A percentile compares a stretch with the other conserved stretches of the same genome.
These are phyloP conservation scores for Papilio polytes DNA, from an alignment of 1,140 invertebrate genomes.

Conservation along the genomic window DNA sequence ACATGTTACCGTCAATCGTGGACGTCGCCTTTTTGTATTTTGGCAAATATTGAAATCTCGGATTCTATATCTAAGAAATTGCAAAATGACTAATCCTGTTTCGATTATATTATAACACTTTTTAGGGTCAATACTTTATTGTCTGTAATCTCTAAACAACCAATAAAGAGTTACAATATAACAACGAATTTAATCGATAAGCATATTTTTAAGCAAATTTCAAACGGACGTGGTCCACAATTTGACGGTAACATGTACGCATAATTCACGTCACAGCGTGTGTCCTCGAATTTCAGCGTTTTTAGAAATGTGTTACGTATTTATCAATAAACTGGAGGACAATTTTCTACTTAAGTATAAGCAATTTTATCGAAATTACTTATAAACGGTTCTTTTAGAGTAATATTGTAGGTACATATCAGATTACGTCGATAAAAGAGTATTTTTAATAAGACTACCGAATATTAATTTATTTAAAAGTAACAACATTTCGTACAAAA, in stretches of 20 bases:
- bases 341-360: background rate
- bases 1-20: background rate
- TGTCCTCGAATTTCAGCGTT: background rate
- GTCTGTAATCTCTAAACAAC: too few species aligned
- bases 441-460: background rate
- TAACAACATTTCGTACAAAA: too few species aligned
- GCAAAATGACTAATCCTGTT: too few species aligned
- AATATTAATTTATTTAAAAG: too few species aligned
- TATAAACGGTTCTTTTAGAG: background rate
- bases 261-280: conserved; percentile 12
- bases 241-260: background rate
- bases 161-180: background rate
- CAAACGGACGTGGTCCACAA: background rate
- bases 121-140: too few species aligned
- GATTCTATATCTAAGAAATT: background rate
- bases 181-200: background rate
- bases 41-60: background rate
- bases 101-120: too few species aligned
- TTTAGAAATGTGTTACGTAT: background rate
- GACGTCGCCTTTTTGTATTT: background rate
- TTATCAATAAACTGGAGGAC: background rate
- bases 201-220: background rate
- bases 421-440: background rate
- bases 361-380: background rate
- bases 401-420: background rate